Base-by-base conservation (phyloP, 2,113 vertebrate genomes). In the Centropristis striata region DNA sequence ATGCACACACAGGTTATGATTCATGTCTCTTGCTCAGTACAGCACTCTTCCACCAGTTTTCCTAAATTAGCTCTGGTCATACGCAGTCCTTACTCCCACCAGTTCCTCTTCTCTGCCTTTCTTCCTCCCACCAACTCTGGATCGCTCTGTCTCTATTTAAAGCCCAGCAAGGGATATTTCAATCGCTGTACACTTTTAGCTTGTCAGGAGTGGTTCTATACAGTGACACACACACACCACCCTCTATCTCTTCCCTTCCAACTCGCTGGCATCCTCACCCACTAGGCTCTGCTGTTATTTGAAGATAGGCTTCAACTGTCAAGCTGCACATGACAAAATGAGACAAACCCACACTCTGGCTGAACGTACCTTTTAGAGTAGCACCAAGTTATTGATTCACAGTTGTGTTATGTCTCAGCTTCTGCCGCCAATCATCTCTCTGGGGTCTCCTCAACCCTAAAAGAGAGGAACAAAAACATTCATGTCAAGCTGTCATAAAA, bases 351-450 rank as follows among this genome's bases (percentile, higher is more conserved):
- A 65, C 74, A 63, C 64, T 27, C 51, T 15, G 15, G 53, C 74
- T 72, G 57, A 47, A 55, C 68, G 13, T 85, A 92, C 91, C 91
- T 94, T 84, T 88, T 37, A 87, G 85, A 90, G 76, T 80, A 92
- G 90, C 92, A 92, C 89, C 81, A 46, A 75, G 77, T 82, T 88
- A 83, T 75, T 61, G 88, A 89, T 88, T 89, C 85, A 86, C 91
- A 78, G 87, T 85, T 69, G 86, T 73, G 86, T 81, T 44, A 60
- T 63, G 71, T 80, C 88, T 94, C 86, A 83, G 88, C 81, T 86
- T 71, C 44, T 55, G 90, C 88, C 85, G 85, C 77, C 83, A 86
- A 72, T 93, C 93, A 93, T 92, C 80, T 85, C 87, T 75, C 81
- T 67, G 61, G 90, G 70, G 75, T 71, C 80, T 90, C 75, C 32